These are phyloP conservation scores for Coelinius sp. DNA, from an alignment of 2,888 invertebrate species.

Conservation along the genomic window DNA sequence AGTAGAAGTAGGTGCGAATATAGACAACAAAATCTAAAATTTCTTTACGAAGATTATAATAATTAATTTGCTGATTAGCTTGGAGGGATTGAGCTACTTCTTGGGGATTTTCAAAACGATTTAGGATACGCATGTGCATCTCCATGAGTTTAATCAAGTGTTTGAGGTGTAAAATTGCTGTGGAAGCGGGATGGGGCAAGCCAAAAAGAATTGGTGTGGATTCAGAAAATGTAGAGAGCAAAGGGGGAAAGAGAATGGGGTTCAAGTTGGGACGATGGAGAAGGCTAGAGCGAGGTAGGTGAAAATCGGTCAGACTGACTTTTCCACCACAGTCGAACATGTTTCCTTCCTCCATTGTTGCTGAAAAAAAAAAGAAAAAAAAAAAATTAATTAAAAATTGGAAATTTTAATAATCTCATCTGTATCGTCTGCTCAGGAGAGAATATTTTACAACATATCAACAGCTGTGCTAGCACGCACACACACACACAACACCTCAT, in stretches of 20 bases:
- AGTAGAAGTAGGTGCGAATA: constrained; percentile 57
- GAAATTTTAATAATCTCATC: background rate
- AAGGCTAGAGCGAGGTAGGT: constrained; percentile 56
- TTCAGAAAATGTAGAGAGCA: constrained; percentile 53
- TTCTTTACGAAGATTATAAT: constrained; percentile 52
- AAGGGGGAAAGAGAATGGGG: constrained; percentile 51
- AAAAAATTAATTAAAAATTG: too few relatives aligned
- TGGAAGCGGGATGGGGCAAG: constrained; percentile 51
- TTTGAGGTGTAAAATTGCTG: constrained; percentile 56
- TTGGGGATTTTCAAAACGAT: constrained; percentile 51
- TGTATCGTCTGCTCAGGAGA: too few relatives aligned
- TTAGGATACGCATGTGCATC: constrained; percentile 54
- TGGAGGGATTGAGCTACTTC: background rate
- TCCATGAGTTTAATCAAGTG: constrained; percentile 53
- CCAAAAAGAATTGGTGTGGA: constrained; percentile 53
- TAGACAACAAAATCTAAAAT: constrained; percentile 58
- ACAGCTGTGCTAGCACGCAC: too few relatives aligned
- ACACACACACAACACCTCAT: too few relatives aligned
- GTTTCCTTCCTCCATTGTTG: constrained; percentile 8
- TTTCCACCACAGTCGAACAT: constrained; percentile 62
- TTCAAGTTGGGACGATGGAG: constrained; percentile 55
- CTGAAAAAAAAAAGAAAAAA: too few relatives aligned
- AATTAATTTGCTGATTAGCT: constrained; percentile 45
- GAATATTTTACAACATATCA: too few relatives aligned
- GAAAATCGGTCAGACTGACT: constrained; percentile 62